These are phyloP conservation scores for Steinernema hermaphroditum DNA, from an alignment of 2,888 invertebrate genomes.

Conservation along the genomic window DNA sequence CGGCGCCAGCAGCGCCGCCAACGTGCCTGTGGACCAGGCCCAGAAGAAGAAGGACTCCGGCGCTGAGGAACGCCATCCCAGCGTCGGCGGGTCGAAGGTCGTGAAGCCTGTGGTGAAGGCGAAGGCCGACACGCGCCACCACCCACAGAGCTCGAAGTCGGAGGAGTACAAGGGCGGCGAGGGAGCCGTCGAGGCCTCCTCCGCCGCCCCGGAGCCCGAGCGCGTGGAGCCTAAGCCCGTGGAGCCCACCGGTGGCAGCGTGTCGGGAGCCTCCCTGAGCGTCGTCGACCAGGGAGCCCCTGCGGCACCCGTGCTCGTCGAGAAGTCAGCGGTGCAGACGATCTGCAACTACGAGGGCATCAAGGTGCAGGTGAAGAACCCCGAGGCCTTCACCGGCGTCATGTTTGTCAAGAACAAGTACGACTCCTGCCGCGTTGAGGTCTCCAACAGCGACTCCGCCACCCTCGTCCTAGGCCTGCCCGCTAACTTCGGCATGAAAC, in stretches of 20 bases:
- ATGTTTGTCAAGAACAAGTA: conserved; percentile 67
- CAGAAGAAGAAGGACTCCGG: conserved; percentile 30
- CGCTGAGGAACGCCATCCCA: conserved; percentile 13
- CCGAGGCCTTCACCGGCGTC: conserved; percentile 63
- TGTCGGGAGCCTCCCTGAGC: conserved; percentile 31
- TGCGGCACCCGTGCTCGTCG: conserved; percentile 51
- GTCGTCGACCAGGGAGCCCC: conserved; percentile 38
- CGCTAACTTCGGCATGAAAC: conserved; percentile 65
- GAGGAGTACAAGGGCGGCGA: too few relatives aligned
- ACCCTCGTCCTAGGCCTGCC: conserved; percentile 64
- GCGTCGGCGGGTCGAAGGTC: background rate
- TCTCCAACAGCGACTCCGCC: conserved; percentile 56
- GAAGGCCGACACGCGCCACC: conserved; percentile 17
- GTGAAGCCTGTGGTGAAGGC: conserved; percentile 33
- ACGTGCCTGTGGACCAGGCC: conserved; percentile 53
- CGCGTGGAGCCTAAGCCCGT: too few relatives aligned
- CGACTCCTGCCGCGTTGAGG: conserved; percentile 66
- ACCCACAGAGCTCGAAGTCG: background rate
- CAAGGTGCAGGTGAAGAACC: conserved; percentile 63
- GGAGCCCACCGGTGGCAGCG: background rate
- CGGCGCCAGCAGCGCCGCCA: conserved; percentile 56
- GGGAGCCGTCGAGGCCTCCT: too few relatives aligned
- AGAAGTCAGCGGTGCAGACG: conserved; percentile 61
- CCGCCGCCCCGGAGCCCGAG: too few relatives aligned
- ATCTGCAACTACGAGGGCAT: conserved; percentile 67